These are phyloP conservation scores for Trinorchestia longiramus DNA, from an alignment of 1,140 invertebrate genomes.

Conservation along the genomic window DNA sequence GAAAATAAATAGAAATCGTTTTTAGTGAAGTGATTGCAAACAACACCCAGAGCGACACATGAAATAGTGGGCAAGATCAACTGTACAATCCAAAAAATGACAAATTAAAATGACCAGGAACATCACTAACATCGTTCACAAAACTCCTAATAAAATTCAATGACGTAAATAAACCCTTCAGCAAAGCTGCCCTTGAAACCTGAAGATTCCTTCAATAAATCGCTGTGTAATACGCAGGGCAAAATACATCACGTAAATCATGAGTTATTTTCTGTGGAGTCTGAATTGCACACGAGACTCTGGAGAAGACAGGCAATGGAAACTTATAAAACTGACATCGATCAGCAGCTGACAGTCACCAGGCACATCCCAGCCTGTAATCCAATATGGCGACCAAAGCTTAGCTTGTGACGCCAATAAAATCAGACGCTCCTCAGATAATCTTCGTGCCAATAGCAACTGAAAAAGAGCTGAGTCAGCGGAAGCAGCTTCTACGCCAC, in stretches of 20 bases:
- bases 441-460: neutral
- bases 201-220: neutral
- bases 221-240: neutral
- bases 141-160: neutral
- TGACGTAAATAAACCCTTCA: neutral
- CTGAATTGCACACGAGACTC: neutral
- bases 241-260: neutral
- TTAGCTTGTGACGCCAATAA: neutral
- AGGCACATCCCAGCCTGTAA: neutral
- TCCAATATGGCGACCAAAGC: neutral
- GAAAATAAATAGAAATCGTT: neutral
- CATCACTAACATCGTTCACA: neutral
- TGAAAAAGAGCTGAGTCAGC: neutral
- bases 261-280: neutral
- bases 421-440: neutral
- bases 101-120: neutral
- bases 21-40: neutral
- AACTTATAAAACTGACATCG: neutral
- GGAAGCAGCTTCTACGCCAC: neutral
- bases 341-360: neutral
- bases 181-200: neutral
- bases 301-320: neutral
- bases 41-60: neutral
- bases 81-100: neutral
- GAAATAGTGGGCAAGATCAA: neutral